Evolutionary conservation across 2,113 vertebrate species (phyloP), one percentile per base, ranked within the genome.

Genomic region (Xiphophorus maculatus): DNA sequence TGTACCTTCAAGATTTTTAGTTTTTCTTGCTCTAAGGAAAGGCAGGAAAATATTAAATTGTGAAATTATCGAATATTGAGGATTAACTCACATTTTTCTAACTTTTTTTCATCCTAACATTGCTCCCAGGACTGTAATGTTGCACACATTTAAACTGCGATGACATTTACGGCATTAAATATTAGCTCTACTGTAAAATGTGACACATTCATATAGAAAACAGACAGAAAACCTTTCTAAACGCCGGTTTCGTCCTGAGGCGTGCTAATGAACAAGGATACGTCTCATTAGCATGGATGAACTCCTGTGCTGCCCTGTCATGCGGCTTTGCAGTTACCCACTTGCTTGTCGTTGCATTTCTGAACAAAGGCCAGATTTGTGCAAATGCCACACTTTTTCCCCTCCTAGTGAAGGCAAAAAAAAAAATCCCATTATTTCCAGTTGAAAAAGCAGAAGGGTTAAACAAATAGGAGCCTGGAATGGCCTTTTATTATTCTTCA

Each of bases 291-390:
- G 85, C 86, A 85, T 85, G 83, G 83, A 87, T 86, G 81, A 86
- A 84, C 87, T 84, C 81, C 69, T 75, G 69, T 84, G 76, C 81
- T 82, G 86, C 85, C 80, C 83, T 76, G 80, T 84, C 66, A 76
- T 66, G 66, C 85, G 84, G 82, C 84, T 88, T 85, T 85, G 75
- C 88, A 86, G 81, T 89, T 89, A 89, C 88, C 86, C 89, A 81
- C 71, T 89, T 90, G 91, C 90, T 82, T 82, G 88, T 91, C 80
- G 69, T 87, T 91, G 88, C 86, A 87, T 89, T 89, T 91, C 85
- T 89, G 90, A 93, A 94, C 93, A 94, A 93, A 94, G 90, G 88
- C 71, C 90, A 93, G 93, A 93, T 93, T 93, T 94, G 92, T 93
- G 92, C 90, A 94, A 95, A 93, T 94, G 93, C 89, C 93, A 93